Conservation (phyloP, 2,113 vertebrate genomes). For the Paratilapia polleni region DNA sequence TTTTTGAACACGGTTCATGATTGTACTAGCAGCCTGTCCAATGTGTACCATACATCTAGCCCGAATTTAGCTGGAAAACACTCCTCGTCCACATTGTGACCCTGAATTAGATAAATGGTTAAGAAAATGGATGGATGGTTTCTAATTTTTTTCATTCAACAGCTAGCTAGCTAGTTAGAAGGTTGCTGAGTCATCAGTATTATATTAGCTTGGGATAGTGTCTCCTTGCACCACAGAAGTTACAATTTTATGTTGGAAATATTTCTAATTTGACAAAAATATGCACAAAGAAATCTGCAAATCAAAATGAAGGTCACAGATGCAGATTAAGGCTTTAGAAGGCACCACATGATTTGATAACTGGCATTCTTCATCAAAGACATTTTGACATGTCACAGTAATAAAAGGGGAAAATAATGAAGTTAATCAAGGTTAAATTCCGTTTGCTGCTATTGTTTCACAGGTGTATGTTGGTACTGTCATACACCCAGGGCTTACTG, state of each 20-base stretch:
- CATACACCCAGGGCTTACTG: no score
- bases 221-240: not conserved
- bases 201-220: not conserved
- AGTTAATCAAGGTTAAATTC: no score
- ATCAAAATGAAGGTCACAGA: not conserved
- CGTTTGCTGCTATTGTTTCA: no score
- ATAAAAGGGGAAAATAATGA: no score
- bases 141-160: not conserved
- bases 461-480: no score
- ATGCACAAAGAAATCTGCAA: not conserved
- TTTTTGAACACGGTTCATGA: not conserved
- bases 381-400: no score
- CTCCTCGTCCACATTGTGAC: not conserved
- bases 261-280: constrained; percentile 8
- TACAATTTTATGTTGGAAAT: not conserved
- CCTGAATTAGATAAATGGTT: not conserved
- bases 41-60: no score
- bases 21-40: not conserved
- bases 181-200: not conserved
- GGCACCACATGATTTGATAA: no score
- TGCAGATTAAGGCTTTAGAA: no score
- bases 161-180: not conserved
- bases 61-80: not conserved
- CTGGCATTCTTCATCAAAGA: no score
- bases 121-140: not conserved